Percentiles rank a stretch among this genome's conserved stretches.
Evolutionary conservation across 2,113 vertebrate species (phyloP).

Genomic region (Hydropotes inermis): DNA sequence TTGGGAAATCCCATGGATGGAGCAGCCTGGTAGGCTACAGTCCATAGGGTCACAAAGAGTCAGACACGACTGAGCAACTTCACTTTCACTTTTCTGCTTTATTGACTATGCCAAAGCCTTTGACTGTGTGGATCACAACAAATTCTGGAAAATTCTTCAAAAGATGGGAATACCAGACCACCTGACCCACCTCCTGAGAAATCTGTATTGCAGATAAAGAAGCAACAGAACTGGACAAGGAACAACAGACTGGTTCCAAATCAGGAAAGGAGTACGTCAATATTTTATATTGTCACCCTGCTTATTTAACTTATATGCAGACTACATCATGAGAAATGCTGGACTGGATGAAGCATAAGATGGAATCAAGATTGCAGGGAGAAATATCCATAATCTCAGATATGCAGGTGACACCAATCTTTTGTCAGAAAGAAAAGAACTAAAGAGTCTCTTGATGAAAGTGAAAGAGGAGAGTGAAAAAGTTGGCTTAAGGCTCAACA

Average conservation of each 20-base stretch:
- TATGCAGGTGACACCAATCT: background rate
- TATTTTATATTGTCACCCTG: background rate
- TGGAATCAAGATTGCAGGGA: background rate
- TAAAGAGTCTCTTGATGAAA: background rate
- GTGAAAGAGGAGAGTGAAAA: background rate
- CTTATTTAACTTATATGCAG: background rate
- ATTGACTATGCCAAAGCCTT: background rate
- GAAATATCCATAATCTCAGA: background rate
- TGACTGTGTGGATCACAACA: background rate
- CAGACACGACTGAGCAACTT: fast-evolving
- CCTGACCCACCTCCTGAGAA: background rate
- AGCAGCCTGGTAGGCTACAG: background rate
- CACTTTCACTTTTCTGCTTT: background rate
- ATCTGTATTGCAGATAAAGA: background rate
- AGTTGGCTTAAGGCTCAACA: background rate
- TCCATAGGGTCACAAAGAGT: background rate
- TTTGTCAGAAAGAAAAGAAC: background rate
- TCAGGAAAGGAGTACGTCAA: background rate
- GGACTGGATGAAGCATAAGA: background rate
- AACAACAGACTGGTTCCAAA: background rate
- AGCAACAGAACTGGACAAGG: background rate
- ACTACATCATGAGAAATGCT: background rate
- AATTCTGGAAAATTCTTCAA: background rate
- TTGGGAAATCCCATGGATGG: background rate
- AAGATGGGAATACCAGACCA: background rate